Base-by-base conservation (phyloP, 2,113 vertebrate species). In the Suricata suricatta region DNA sequence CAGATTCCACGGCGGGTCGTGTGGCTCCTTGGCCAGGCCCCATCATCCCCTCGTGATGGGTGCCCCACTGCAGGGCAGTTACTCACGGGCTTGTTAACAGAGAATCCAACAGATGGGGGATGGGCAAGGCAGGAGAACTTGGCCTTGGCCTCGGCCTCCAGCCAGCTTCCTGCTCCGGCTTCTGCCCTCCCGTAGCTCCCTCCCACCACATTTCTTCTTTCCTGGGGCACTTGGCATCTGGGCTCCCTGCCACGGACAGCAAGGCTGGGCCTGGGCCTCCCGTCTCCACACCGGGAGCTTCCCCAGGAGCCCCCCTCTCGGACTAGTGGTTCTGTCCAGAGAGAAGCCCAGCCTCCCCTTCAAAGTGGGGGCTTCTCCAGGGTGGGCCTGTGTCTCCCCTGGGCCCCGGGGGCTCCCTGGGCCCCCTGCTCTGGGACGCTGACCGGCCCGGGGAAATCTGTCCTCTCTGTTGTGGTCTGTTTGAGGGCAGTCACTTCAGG, bases 61-160 rank as follows among this genome's bases (percentile, higher is more conserved):
- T 16, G 0, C 31, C 13, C 4, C 0, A 80, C 38, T 7, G 0
- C 50, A 0, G 0, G 81, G 86, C 68, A 25, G n/a, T 88, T 96
- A 94, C 89, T 94, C 97, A 96, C n/a, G 1, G 66, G 66, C 81
- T 90, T 19, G 41, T 52, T 77, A 17, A 17, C 21, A 13, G 80
- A 83, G 57, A 38, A 38, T 0, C 0, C 19, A 12, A 16, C 21
- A 12, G 71, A 47, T 0, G 0, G 33, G 41, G 14, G 23, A 27
- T 9, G 13, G 41, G n/a, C 0, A 7, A 72, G 60, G 57, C 1
- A 5, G 15, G 15, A 33, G 82, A 81, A n/a, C 19, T 7, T 7
- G 4, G 17, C n/a, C 57, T 19, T 11, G 33, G 80, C 35, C 85
- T 60, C 21, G 11, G 35, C 54, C 23, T 31, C 44, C 0, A 12